Evolutionary conservation across 2,888 invertebrate species (phyloP).

Genomic region (Leptopilina drosophilae): DNA sequence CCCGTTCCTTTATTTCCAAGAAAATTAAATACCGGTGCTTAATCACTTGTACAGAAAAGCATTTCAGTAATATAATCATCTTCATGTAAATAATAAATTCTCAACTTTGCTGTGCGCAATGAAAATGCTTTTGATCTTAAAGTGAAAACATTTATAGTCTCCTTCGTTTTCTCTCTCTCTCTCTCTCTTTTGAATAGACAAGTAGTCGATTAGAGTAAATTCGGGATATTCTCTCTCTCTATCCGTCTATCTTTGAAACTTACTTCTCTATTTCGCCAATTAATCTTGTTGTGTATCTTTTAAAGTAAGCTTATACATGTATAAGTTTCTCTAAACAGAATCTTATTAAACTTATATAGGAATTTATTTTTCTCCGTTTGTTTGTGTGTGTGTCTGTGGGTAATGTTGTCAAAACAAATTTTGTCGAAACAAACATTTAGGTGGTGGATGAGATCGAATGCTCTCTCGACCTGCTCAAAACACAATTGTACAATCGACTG

Average conservation of each 20-base stretch:
- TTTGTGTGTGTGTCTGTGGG: background rate
- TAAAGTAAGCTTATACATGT: background rate
- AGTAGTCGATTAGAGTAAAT: no score
- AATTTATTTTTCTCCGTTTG: background rate
- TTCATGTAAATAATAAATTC: no score
- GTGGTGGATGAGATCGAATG: conserved; percentile 25
- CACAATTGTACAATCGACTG: conserved; percentile 39
- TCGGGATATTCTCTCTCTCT: background rate
- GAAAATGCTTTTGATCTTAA: no score
- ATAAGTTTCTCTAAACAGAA: background rate
- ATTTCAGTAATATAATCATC: no score
- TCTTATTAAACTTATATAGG: conserved; percentile 3
- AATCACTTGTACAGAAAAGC: no score
- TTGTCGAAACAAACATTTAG: conserved; percentile 1
- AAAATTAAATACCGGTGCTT: no score
- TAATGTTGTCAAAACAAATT: background rate
- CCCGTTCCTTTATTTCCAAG: no score
- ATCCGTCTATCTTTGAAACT: background rate
- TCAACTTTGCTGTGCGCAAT: no score
- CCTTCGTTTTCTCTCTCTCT: no score
- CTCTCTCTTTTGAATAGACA: no score
- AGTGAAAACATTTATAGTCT: no score
- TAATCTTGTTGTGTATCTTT: conserved; percentile 35
- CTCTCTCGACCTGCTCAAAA: conserved; percentile 17
- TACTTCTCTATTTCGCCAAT: conserved; percentile 2